phyloP scores from a whole-genome alignment of 2,888 invertebrate species.

The Eristalis intricaria region DNA sequence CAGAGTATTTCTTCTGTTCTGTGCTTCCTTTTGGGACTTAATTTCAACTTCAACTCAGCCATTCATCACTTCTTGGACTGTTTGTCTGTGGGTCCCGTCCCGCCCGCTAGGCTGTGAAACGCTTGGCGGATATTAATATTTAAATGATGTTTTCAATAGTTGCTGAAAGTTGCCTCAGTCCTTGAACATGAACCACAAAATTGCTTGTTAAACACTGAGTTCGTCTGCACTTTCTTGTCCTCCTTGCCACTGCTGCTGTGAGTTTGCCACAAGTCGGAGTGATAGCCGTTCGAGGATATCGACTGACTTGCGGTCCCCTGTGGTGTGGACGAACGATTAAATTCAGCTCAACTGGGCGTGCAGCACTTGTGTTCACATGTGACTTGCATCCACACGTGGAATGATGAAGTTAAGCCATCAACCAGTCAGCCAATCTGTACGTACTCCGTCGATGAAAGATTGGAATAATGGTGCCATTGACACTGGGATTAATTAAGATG shows the following conservation, averaged over 20 bases:
- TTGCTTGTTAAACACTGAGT: constrained; percentile 37
- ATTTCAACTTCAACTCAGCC: constrained; percentile 40
- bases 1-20: neutral
- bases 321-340: constrained; percentile 53
- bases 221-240: constrained; percentile 8
- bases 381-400: neutral
- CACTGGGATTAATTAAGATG: constrained; percentile 46
- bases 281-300: constrained; percentile 45
- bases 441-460: constrained; percentile 39
- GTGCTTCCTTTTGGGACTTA: constrained; percentile 28
- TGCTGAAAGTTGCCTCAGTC: neutral
- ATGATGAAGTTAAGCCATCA: neutral
- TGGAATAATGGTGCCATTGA: constrained; percentile 41
- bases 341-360: constrained; percentile 34
- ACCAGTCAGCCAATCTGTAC: constrained; percentile 4
- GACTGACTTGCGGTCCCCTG: constrained; percentile 56
- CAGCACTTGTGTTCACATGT: constrained; percentile 20
- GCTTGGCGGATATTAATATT: constrained; percentile 45
- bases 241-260: neutral
- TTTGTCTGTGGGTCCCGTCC: neutral
- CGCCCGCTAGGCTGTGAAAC: too few relatives aligned
- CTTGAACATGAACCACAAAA: constrained; percentile 25
- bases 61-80: constrained; percentile 41
- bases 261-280: constrained; percentile 32
- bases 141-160: constrained; percentile 43